phyloP scores from a whole-genome alignment of 2,113 vertebrate genomes.

The Procavia capensis region DNA sequence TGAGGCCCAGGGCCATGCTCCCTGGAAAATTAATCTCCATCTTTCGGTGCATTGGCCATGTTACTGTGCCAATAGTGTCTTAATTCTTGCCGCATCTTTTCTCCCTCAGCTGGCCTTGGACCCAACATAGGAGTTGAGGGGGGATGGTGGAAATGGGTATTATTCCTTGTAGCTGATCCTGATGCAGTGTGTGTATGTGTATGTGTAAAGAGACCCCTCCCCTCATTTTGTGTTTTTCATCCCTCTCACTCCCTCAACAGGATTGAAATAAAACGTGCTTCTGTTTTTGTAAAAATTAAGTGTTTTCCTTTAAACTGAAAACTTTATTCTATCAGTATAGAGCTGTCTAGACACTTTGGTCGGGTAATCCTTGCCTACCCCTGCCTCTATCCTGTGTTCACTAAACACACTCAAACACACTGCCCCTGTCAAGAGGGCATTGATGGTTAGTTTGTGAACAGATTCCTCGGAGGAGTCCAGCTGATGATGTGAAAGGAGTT shows the following conservation, averaged over 20 bases:
- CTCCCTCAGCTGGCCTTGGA: conserved; percentile 73
- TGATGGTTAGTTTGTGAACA: conserved; percentile 13
- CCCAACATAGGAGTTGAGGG: conserved; percentile 62
- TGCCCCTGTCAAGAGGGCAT: background rate
- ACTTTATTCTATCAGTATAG: conserved; percentile 45
- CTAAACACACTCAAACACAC: background rate
- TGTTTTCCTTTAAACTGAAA: conserved; percentile 61
- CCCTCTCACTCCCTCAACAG: conserved; percentile 60
- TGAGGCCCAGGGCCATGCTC: conserved; percentile 68
- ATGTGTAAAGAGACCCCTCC: conserved; percentile 62
- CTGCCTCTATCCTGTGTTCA: background rate
- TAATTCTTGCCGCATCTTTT: conserved; percentile 82
- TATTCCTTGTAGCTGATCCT: conserved; percentile 62
- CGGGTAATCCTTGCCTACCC: background rate
- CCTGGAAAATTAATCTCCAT: conserved; percentile 72
- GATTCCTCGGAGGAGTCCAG: background rate
- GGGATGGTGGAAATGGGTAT: conserved; percentile 53
- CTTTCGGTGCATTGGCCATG: conserved; percentile 83
- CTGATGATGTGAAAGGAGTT: background rate
- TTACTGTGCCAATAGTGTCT: conserved; percentile 87
- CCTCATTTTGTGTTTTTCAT: conserved; percentile 71
- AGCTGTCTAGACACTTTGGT: background rate
- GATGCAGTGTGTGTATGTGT: conserved; percentile 49
- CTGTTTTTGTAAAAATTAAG: conserved; percentile 72
- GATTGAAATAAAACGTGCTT: conserved; percentile 83